Conservation (phyloP, 2,797 vertebrate species). For the Onychomys torridus region DNA sequence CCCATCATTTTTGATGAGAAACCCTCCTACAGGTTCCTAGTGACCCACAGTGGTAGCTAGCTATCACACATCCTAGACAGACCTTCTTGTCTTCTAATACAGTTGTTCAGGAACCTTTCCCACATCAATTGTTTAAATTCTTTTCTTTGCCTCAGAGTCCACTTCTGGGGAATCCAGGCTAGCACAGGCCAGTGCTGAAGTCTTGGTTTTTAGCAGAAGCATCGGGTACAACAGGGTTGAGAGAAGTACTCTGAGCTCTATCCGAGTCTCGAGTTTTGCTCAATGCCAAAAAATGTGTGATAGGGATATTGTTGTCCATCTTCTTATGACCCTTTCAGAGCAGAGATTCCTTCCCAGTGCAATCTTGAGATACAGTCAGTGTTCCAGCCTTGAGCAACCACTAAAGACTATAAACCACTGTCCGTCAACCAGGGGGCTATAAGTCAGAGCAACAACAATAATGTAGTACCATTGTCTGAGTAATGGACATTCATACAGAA, state of each 20-base stretch:
- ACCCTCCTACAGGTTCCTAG: neutral
- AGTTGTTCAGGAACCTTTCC: neutral
- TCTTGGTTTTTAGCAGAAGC: neutral
- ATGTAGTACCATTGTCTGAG: neutral
- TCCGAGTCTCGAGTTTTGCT: accelerated
- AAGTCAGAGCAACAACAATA: neutral
- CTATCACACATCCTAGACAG: accelerated
- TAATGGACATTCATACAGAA: neutral
- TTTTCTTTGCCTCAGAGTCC: neutral
- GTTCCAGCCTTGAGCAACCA: neutral
- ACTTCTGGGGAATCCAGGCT: neutral
- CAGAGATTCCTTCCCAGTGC: neutral
- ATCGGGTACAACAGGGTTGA: accelerated
- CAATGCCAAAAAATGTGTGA: neutral
- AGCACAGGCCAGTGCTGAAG: neutral
- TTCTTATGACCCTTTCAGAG: neutral
- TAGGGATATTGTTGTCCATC: accelerated
- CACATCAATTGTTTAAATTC: accelerated
- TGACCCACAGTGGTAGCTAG: too few species aligned
- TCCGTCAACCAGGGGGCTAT: neutral
- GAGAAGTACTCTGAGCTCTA: accelerated
- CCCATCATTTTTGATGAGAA: neutral
- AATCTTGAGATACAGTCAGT: neutral
- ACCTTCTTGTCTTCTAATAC: neutral
- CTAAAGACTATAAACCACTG: too few species aligned